phyloP scores from a whole-genome alignment of 2,888 invertebrate species.

The Apodemia zela region DNA sequence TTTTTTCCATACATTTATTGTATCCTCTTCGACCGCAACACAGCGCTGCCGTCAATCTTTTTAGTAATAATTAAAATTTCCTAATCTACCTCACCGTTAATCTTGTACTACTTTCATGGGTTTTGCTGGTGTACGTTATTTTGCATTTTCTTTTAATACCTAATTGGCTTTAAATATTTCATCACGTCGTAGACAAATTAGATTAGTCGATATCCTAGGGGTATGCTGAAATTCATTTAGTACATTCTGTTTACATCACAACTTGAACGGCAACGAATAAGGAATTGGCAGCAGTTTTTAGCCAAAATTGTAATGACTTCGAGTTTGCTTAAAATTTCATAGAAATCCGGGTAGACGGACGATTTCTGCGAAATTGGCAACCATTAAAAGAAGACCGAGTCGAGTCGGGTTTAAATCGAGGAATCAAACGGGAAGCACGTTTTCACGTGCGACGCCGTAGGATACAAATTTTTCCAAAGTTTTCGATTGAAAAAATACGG shows the following conservation, averaged over 20 bases:
- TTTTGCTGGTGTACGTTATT: conserved; percentile 48
- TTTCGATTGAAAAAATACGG: neutral
- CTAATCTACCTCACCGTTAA: conserved; percentile 26
- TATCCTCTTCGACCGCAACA: conserved; percentile 42
- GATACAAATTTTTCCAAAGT: too few species aligned
- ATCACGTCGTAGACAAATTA: conserved; percentile 20
- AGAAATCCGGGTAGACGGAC: neutral
- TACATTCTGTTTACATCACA: conserved; percentile 4
- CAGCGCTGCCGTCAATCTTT: conserved; percentile 49
- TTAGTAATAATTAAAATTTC: conserved; percentile 26
- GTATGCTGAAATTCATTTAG: conserved; percentile 4
- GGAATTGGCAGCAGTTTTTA: neutral
- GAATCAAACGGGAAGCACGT: too few species aligned
- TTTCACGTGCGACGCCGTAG: too few species aligned
- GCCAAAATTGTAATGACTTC: neutral
- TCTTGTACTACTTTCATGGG: conserved; percentile 32
- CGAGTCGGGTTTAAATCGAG: too few species aligned
- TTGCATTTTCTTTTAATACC: conserved; percentile 30
- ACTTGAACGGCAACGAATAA: neutral
- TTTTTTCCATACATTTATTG: conserved; percentile 27
- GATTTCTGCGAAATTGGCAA: neutral
- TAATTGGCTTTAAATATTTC: conserved; percentile 28
- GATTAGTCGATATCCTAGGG: conserved; percentile 17
- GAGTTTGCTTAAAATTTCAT: neutral
- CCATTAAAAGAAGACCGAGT: neutral